A percentile compares a stretch with the other conserved stretches of the same genome.
These are phyloP conservation scores for Dendrocincla tyrannina DNA, from an alignment of 2,797 vertebrate genomes.

Conservation along the genomic window DNA sequence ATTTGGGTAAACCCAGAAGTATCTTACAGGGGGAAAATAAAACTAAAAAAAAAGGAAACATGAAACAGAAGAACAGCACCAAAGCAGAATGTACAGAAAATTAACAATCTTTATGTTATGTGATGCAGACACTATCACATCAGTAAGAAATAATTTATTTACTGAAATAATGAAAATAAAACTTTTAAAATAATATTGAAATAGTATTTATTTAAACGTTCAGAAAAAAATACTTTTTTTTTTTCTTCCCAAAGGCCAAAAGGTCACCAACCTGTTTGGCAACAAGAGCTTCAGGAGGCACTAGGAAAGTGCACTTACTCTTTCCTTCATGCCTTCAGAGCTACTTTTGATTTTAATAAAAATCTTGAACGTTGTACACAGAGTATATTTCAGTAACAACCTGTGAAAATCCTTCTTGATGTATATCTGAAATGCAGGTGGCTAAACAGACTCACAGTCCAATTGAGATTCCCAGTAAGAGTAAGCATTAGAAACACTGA, in stretches of 20 bases:
- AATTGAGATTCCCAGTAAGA: not conserved
- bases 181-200: not conserved
- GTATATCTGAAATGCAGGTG: not conserved
- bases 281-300: not conserved
- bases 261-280: not conserved
- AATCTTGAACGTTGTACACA: not conserved
- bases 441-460: not conserved
- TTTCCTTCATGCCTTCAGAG: not conserved
- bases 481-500: not conserved
- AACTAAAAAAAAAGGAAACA: not conserved
- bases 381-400: not conserved
- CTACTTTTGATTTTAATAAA: not conserved
- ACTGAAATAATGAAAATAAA: not conserved
- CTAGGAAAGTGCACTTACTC: not conserved
- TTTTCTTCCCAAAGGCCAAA: not conserved
- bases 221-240: not conserved
- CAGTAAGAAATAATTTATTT: not conserved
- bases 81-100: not conserved
- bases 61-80: not conserved
- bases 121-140: not conserved
- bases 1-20: not conserved
- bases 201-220: not conserved
- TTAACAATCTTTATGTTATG: not conserved
- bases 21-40: not conserved
- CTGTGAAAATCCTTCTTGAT: not conserved